These are phyloP conservation scores for Thecophora atra DNA, from an alignment of 2,888 invertebrate genomes.

Conservation along the genomic window DNA sequence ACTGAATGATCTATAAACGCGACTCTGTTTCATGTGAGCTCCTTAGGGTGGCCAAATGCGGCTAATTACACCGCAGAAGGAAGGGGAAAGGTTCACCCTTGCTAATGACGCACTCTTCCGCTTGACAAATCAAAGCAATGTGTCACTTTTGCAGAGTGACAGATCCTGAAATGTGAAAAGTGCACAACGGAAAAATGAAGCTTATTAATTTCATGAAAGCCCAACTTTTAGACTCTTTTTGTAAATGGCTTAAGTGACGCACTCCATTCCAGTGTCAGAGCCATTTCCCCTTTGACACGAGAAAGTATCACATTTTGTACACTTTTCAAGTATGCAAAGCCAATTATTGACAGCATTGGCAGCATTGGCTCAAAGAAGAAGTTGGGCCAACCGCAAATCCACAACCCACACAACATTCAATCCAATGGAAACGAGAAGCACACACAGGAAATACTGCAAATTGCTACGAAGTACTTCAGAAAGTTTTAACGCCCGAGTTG, in stretches of 20 bases:
- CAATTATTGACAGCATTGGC: slow-evolving; percentile 19
- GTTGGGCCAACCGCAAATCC: slow-evolving; percentile 21
- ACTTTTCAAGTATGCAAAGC: background rate
- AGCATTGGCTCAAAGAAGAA: background rate
- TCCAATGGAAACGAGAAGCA: background rate
- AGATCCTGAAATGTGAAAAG: too few species aligned
- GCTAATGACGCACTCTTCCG: background rate
- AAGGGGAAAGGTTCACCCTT: background rate
- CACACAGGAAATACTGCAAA: background rate
- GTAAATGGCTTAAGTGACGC: background rate
- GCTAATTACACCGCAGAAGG: background rate
- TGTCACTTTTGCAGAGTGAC: background rate
- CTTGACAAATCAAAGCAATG: slow-evolving; percentile 25
- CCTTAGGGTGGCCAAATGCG: background rate
- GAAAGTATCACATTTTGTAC: slow-evolving; percentile 10
- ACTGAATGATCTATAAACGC: slow-evolving; percentile 16
- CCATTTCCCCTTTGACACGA: background rate
- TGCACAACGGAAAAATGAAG: background rate
- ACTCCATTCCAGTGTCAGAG: background rate
- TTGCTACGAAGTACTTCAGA: background rate
- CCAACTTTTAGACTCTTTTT: background rate
- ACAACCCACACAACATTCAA: background rate
- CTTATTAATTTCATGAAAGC: slow-evolving; percentile 5
- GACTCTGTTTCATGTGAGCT: background rate
- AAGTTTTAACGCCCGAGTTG: background rate